Conservation (phyloP, 2,888 invertebrate species). For the Altica lythri region DNA sequence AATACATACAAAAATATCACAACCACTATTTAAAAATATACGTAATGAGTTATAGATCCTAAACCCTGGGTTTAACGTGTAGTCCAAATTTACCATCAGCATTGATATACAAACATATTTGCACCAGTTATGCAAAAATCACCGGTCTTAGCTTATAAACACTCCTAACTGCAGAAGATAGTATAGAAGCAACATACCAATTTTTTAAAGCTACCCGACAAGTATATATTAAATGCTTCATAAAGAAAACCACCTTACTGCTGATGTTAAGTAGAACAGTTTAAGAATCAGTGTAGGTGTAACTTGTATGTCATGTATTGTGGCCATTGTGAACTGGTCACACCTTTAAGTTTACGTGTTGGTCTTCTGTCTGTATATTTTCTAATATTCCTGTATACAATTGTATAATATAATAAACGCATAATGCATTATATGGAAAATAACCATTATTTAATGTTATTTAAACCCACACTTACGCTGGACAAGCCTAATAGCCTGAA, state of each 20-base stretch:
- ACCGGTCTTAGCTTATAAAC: too few relatives aligned
- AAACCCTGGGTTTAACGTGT: too few relatives aligned
- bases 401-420: constrained; percentile 6
- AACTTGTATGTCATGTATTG: constrained; percentile 48
- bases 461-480: constrained; percentile 3
- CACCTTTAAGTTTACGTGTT: constrained; percentile 42
- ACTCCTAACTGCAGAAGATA: not conserved
- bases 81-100: too few relatives aligned
- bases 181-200: constrained; percentile 1
- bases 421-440: constrained; percentile 1
- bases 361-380: constrained; percentile 38
- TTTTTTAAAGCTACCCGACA: constrained; percentile 16
- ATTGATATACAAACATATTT: too few relatives aligned
- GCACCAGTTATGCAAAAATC: not conserved
- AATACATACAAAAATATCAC: too few relatives aligned
- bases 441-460: constrained; percentile 5
- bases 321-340: constrained; percentile 45
- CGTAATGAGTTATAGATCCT: too few relatives aligned
- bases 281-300: constrained; percentile 49
- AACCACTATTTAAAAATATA: too few relatives aligned
- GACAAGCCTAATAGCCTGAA: too few relatives aligned
- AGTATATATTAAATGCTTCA: constrained; percentile 22
- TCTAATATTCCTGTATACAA: constrained; percentile 32
- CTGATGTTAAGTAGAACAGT: constrained; percentile 44
- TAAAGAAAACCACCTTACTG: constrained; percentile 37